Conservation (phyloP, 2,888 invertebrate species). For the Lepetodrilus schrolli region DNA sequence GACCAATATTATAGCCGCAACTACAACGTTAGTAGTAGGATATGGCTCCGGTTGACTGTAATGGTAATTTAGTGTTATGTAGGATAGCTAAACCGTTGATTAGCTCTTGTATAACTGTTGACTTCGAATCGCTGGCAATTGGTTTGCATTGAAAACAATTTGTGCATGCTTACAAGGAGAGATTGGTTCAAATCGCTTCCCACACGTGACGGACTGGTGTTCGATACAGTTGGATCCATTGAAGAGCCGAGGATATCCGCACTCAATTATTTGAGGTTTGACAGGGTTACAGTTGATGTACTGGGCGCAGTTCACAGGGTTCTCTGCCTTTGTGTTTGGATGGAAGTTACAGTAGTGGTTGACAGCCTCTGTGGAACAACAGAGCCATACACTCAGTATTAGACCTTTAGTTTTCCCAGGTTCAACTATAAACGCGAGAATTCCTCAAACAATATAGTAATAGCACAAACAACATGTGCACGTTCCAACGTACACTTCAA, state of each 20-base stretch:
- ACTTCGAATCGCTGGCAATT: too few relatives aligned
- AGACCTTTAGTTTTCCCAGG: neutral
- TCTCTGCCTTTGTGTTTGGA: constrained; percentile 44
- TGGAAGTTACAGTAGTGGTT: constrained; percentile 51
- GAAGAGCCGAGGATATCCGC: constrained; percentile 39
- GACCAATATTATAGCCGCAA: too few relatives aligned
- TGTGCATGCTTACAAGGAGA: constrained; percentile 56
- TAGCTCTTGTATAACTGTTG: too few relatives aligned
- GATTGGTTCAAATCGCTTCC: constrained; percentile 51
- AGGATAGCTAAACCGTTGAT: too few relatives aligned
- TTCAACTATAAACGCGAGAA: neutral
- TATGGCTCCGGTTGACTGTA: neutral
- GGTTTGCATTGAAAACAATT: too few relatives aligned
- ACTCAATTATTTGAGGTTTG: constrained; percentile 18
- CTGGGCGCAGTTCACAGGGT: constrained; percentile 56
- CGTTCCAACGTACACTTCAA: neutral
- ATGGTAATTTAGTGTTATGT: too few relatives aligned
- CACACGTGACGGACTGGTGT: constrained; percentile 53
- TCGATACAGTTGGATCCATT: constrained; percentile 44
- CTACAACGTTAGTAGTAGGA: neutral
- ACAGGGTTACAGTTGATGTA: constrained; percentile 51
- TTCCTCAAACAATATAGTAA: neutral
- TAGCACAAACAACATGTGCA: too few relatives aligned
- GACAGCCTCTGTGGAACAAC: constrained; percentile 47
- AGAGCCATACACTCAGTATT: too few relatives aligned